phyloP scores from a whole-genome alignment of 1,140 invertebrate species.

The Bombus fervidus region DNA sequence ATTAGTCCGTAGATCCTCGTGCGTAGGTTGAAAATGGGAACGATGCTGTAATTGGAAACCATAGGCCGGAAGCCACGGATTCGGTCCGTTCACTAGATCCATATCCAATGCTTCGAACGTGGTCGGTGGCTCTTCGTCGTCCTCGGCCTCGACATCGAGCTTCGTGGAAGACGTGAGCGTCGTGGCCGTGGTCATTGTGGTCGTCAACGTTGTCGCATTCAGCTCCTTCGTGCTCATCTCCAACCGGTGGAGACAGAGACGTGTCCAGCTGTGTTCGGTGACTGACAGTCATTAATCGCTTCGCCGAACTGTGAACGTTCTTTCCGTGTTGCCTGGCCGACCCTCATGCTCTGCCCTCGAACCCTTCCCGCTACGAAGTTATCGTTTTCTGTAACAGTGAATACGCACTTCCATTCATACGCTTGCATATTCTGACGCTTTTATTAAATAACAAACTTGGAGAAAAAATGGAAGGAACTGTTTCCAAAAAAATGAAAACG shows the following conservation, averaged over 20 bases:
- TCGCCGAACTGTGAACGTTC: constrained; percentile 76
- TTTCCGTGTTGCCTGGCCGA: constrained; percentile 72
- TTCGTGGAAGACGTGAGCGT: constrained; percentile 53
- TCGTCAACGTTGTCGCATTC: constrained; percentile 35
- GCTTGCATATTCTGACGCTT: not conserved
- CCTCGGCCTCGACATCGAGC: constrained; percentile 40
- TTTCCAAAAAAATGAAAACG: not conserved
- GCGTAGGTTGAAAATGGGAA: constrained; percentile 74
- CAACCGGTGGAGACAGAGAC: constrained; percentile 29
- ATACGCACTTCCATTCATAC: not conserved
- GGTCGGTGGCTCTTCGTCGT: constrained; percentile 58
- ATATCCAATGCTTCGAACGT: constrained; percentile 48
- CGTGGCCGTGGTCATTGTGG: constrained; percentile 55
- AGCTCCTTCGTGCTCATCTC: constrained; percentile 50
- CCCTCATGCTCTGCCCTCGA: constrained; percentile 69
- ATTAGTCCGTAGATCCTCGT: constrained; percentile 80
- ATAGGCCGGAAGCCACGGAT: constrained; percentile 81
- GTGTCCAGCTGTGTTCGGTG: constrained; percentile 48
- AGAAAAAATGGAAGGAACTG: not conserved
- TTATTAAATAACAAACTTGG: not conserved
- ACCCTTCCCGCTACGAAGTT: constrained; percentile 30
- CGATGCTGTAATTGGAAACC: constrained; percentile 81
- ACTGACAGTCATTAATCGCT: constrained; percentile 74
- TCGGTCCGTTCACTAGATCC: constrained; percentile 79
- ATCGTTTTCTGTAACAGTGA: constrained; percentile 39